Evolutionary conservation across 2,888 invertebrate species (phyloP), one percentile per base, ranked within the genome.

Genomic region (Patella caerulea): DNA sequence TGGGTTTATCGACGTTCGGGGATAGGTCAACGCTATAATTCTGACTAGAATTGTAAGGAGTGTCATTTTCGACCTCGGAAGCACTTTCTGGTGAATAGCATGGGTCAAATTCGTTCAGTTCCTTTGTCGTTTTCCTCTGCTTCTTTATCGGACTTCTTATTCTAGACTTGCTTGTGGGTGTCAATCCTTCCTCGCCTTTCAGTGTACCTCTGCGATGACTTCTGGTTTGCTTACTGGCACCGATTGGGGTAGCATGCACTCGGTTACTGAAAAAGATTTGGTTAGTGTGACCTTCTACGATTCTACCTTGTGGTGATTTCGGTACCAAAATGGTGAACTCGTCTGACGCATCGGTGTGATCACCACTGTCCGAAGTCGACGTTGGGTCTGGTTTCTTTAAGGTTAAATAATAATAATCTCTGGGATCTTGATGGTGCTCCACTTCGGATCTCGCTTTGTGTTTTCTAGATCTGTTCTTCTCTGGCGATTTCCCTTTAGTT

Each of bases 281-380:
- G 14, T 65, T 65, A 11, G 65, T 65, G 14, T 65, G 19, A 12
- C 65, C 65, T 24, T 65, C 65, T 3, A 65, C 11, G 24, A 24
- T 11, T 11, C 65, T 19, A 24, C 24, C 24, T 65, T 65, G 19
- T 65, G 19, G 65, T 14, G 73, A 59, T n/a, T 70, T 74, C 15
- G 76, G 73, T 11, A 81, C 72, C 70, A 76, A 55, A 29, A 80
- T 71, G 53, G 81, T 81, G 73, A 81, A 80, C 73, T 80, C 80
- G 19, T 78, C 77, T 7, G 80, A 81, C 3, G 81, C 81, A 71
- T 81, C 81, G 0, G 81, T 81, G 73, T 78, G 78, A 45, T 76
- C 73, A 4, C 71, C 73, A 71, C 77, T 73, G 70, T 74, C 74
- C 34, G 73, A 73, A n/a, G 77, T 73, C 24, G 72, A 72, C 55